These are phyloP conservation scores for Arvicanthis niloticus DNA, from an alignment of 2,113 vertebrate genomes.

Conservation along the genomic window DNA sequence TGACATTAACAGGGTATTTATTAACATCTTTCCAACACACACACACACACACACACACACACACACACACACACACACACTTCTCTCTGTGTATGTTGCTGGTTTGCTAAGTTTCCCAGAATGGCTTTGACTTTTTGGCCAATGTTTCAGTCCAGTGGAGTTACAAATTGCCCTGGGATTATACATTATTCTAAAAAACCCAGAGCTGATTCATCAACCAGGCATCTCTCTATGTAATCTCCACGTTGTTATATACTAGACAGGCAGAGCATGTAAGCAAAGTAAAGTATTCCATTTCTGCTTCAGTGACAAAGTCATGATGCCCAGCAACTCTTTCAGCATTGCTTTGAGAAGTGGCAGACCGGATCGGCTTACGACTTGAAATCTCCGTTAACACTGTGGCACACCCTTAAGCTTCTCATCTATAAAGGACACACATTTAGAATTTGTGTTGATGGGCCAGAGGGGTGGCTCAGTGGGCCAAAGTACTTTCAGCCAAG, in stretches of 20 bases:
- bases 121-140: background rate
- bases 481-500: background rate
- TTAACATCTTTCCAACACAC: background rate
- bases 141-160: background rate
- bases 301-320: background rate
- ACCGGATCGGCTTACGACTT: background rate
- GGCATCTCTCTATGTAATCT: background rate
- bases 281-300: conserved; percentile 36
- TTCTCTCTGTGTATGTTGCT: background rate
- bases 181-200: background rate
- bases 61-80: background rate
- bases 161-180: background rate
- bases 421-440: background rate
- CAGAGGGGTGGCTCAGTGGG: background rate
- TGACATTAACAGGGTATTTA: background rate
- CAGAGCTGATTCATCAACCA: background rate
- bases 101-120: background rate
- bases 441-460: background rate
- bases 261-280: background rate
- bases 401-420: background rate
- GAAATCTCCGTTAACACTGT: background rate
- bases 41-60: too few species aligned
- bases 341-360: background rate
- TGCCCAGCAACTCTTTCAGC: background rate
- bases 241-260: background rate